Percentiles rank a stretch among this genome's conserved stretches.
phyloP scores from a whole-genome alignment of 2,888 invertebrate genomes.

The Drosophila mulleri region DNA sequence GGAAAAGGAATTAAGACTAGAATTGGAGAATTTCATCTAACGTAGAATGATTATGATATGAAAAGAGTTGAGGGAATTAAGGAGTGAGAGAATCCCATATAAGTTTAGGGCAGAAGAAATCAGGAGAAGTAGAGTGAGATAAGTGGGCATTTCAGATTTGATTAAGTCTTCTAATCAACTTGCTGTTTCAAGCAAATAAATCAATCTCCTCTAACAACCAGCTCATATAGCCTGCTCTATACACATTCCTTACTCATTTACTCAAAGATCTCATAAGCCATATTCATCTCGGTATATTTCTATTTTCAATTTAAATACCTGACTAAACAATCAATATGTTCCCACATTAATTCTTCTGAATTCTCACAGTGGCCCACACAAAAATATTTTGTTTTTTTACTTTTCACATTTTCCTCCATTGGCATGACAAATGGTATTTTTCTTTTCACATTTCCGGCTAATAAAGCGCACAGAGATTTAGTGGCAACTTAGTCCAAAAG shows the following conservation, averaged over 20 bases:
- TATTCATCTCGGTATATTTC: neutral
- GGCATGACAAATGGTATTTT: constrained; percentile 37
- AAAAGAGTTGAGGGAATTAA: neutral
- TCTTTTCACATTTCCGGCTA: constrained; percentile 24
- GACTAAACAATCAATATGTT: constrained; percentile 8
- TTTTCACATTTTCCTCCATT: neutral
- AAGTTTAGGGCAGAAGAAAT: neutral
- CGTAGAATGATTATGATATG: neutral
- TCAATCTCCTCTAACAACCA: neutral
- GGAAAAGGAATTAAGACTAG: too few species aligned
- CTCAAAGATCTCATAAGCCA: neutral
- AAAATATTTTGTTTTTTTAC: constrained; percentile 1
- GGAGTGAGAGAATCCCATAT: neutral
- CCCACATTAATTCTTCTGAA: neutral
- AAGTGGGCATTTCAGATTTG: too few species aligned
- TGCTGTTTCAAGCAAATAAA: too few species aligned
- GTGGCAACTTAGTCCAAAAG: neutral
- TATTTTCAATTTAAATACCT: constrained; percentile 3
- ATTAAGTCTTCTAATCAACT: too few species aligned
- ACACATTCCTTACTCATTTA: neutral
- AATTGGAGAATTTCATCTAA: too few species aligned
- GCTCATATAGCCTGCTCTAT: too few species aligned
- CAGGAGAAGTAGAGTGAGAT: neutral
- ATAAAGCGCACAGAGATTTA: constrained; percentile 34
- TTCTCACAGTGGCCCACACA: constrained; percentile 2